These are phyloP conservation scores for Sitta europaea DNA, from an alignment of 2,113 vertebrate species.

Conservation along the genomic window DNA sequence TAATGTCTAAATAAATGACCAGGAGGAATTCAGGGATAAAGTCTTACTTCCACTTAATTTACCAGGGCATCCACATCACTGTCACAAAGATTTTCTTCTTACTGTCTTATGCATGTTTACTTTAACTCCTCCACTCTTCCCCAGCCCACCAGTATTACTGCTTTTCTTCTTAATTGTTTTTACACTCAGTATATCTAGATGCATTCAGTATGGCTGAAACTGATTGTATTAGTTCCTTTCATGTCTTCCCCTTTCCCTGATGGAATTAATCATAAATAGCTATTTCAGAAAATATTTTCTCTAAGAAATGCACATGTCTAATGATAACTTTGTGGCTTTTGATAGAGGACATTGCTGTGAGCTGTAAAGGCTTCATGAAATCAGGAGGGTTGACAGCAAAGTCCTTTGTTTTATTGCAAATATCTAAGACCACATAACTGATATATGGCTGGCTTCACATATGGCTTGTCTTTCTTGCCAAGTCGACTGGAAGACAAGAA, in stretches of 20 bases:
- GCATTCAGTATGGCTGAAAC: slow-evolving; percentile 8
- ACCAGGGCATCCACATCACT: background rate
- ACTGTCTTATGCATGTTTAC: background rate
- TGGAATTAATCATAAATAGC: slow-evolving; percentile 55
- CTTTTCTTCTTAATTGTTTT: slow-evolving; percentile 19
- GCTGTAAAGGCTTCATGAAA: slow-evolving; percentile 38
- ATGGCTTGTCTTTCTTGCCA: slow-evolving; percentile 64
- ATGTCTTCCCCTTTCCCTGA: slow-evolving; percentile 15
- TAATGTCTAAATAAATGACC: slow-evolving; percentile 19
- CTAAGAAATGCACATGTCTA: slow-evolving; percentile 41
- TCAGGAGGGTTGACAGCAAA: slow-evolving; percentile 39
- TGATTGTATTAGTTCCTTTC: background rate
- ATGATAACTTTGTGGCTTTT: slow-evolving; percentile 43
- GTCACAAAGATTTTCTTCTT: slow-evolving; percentile 13
- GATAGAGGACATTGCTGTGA: slow-evolving; percentile 49
- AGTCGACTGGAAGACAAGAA: slow-evolving; percentile 62
- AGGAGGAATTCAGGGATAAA: background rate
- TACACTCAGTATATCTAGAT: background rate
- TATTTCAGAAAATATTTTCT: slow-evolving; percentile 43
- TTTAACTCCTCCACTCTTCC: background rate
- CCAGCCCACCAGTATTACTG: background rate
- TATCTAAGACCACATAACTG: slow-evolving; percentile 61
- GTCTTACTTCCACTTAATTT: slow-evolving; percentile 29
- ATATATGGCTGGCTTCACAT: slow-evolving; percentile 61
- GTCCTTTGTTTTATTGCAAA: slow-evolving; percentile 61